Evolutionary conservation across 2,888 invertebrate species (phyloP), one percentile per base, ranked within the genome.

Genomic region (Penaeus monodon): DNA sequence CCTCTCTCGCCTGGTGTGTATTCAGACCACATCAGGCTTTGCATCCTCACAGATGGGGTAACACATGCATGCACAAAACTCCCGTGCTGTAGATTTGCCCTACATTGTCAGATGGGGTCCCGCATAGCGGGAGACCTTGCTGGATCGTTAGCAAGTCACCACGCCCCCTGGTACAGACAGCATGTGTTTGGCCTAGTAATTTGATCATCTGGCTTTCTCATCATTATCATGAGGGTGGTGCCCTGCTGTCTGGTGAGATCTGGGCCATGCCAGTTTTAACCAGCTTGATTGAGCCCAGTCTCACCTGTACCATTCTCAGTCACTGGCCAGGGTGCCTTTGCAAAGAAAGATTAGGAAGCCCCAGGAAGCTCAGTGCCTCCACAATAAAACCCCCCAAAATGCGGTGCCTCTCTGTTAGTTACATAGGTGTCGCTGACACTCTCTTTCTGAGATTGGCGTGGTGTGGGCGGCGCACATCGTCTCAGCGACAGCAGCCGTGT

Each of bases 321-420:
- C 86, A 82, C 78, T 83, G n/a, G 76, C 81, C 79, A 79, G 57
- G 38, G 78, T 83, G 78, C 82, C 79, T 83, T 73, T 83, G 70
- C 78, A n/a, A 85, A 38, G 57, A 29, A 83, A 66, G 79, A 81
- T 80, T 74, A 84, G 84, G 84, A 82, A 84, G 88, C 84, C 77
- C 81, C 33, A 73, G 80, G 84, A 81, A 44, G 86, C 77, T 65
- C 63, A 73, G 49, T 86, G 76, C 76, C 68, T 81, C 86, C 81
- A 84, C 74, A 68, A 86, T 81, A 80, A 87, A 84, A 88, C 74
- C 78, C 88, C 88, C 86, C 86, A 87, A 88, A 88, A 88, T 88
- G 88, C 88, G 88, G 88, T 88, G 84, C 88, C 88, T 88, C 88
- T 88, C 88, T 88, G 84, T 84, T 88, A 88, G 88, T 88, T 80